Base-by-base conservation (phyloP, 2,888 invertebrate species). In the Scaptomyza caliginosa region DNA sequence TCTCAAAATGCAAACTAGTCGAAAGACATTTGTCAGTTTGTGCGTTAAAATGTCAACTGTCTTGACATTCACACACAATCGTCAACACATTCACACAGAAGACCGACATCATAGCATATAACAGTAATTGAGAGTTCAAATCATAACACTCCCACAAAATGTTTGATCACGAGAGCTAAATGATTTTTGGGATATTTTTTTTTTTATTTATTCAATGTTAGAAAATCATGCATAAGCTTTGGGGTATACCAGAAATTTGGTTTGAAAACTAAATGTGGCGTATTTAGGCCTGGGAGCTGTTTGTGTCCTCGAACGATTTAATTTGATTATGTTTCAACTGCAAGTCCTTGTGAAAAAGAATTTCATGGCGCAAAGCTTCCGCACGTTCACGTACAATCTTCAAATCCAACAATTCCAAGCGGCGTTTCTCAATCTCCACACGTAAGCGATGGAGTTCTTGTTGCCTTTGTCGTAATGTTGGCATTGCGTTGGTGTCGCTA, bases 311-410 rank as follows among this genome's bases (percentile, higher is more conserved):
- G 16, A 56, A 76, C 1, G 67, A 55, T 45, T 67, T 83, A 6
- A 88, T 65, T 28, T 68, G 69, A 45, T 65, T 66, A 26, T 85
- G 79, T 11, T 74, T 81, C 1, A 88, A 58, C 51, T 86, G 81
- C 42, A 89, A 54, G n/a, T 88, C 83, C 59, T 86, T 88, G 30
- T 89, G 88, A 32, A 83, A 87, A 10, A 85, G 59, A 42, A 88
- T 73, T 28, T 82, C 74, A 40, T 76, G 75, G 3, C 80, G 83
- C 49, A 81, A 13, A 11, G 89, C 74, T 45, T 88, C 89, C 23
- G 88, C 80, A 3, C 88, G 80, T 39, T 89, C 89, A 2, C 89
- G 77, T 5, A 71, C 71, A 23, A 89, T 68, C 55, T 89, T 89
- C 5, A 89, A 34, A 40, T 89, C 85, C 5, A 89, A 60, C 6